These are phyloP conservation scores for Eupsilia transversa DNA, from an alignment of 2,888 invertebrate genomes.

Conservation along the genomic window DNA sequence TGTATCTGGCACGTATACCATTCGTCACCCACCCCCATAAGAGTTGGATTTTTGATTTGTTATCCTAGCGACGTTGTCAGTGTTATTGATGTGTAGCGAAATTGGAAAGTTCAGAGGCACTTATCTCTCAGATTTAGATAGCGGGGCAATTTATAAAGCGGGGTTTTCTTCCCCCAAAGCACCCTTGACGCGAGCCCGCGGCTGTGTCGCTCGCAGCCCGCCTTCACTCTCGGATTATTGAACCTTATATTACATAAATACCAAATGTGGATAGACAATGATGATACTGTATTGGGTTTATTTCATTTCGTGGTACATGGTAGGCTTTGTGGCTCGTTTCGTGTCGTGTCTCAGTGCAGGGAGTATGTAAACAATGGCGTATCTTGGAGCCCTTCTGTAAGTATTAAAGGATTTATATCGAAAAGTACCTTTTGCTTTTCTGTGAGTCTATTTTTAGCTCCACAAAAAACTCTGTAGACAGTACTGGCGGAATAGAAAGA, in stretches of 20 bases:
- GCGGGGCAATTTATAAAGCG: constrained; percentile 89
- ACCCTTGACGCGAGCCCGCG: constrained; percentile 80
- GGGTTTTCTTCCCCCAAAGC: constrained; percentile 85
- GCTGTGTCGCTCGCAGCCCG: constrained; percentile 70
- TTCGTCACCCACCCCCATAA: constrained; percentile 77
- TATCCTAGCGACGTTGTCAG: constrained; percentile 84
- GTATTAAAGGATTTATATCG: constrained; percentile 12
- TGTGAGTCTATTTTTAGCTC: neutral
- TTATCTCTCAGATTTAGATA: constrained; percentile 90
- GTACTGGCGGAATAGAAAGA: neutral
- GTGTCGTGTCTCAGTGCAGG: constrained; percentile 29
- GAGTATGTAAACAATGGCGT: constrained; percentile 45
- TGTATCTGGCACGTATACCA: constrained; percentile 67
- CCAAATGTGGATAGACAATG: constrained; percentile 65
- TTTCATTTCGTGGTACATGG: constrained; percentile 61
- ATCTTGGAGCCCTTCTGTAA: constrained; percentile 1
- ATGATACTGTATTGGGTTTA: constrained; percentile 61
- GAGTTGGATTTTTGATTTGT: constrained; percentile 88
- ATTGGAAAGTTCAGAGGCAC: constrained; percentile 90
- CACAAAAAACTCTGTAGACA: neutral
- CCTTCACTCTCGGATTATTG: constrained; percentile 67
- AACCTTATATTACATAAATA: constrained; percentile 69
- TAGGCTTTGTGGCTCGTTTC: constrained; percentile 46
- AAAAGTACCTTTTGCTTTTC: neutral
- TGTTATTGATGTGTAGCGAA: constrained; percentile 90